Evolutionary conservation across 2,888 invertebrate genomes (phyloP), one percentile per base, ranked within the genome.

Genomic region (Conomelus anceps): DNA sequence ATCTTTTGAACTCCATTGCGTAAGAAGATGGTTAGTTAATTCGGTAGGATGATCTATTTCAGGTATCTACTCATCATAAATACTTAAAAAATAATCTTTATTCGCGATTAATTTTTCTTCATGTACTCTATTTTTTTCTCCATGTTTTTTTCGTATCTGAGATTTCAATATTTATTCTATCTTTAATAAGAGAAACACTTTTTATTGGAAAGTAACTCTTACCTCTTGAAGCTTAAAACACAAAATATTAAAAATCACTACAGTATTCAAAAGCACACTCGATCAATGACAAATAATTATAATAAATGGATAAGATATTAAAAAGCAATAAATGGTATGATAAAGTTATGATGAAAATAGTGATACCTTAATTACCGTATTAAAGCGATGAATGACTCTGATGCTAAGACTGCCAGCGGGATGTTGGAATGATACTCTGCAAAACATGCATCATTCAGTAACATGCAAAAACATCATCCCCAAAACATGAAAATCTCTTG

Each of bases 401-500:
- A 63, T n/a, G 63, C 84, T 23, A 88, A 22, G 84, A 23, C 41
- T 88, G 41, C 63, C 41, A 88, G 63, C 84, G 88, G 4, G 88
- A 41, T 34, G 22, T 84, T 4, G 88, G 23, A 24, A 88, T 88
- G 63, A 84, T 88, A 22, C 88, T 84, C 86, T 86, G 86, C 24
- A 86, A 86, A 86, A 86, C 86, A 86, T 86, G 86, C 86, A 85
- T 23, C 24, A 86, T 86, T 29, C 11, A 26, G 29, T 86, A 24
- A 86, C 24, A 85, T 85, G 85, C 85, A 85, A 22, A 20, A 23
- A 85, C 85, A 85, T 85, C 20, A 9, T 24, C 11, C 11, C 17
- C 23, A 85, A 85, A 20, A 22, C 24, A 17, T 23, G 24, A 63
- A 4, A 34, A 63, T n/a, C 63, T 63, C n/a, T 34, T 34, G n/a